These are phyloP conservation scores for Tyto alba DNA, from an alignment of 2,113 vertebrate species.

Conservation along the genomic window DNA sequence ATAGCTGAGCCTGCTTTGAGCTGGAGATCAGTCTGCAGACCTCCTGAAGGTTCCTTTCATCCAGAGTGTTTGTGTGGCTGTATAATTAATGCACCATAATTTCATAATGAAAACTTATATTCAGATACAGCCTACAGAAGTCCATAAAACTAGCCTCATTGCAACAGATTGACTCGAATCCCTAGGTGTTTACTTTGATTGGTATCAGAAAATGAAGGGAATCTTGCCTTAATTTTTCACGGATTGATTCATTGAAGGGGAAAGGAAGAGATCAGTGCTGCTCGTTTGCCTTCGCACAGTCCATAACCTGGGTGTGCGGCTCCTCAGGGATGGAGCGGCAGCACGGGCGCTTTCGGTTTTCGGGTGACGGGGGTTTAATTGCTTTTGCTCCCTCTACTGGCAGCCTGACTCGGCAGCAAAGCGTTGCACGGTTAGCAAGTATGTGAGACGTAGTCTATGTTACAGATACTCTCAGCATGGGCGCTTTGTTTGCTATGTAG, in stretches of 20 bases:
- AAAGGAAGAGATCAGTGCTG: background rate
- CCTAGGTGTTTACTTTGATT: background rate
- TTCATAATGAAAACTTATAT: background rate
- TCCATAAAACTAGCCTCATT: background rate
- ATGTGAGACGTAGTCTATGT: accelerated
- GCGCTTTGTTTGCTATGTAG: background rate
- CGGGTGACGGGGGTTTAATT: too few species aligned
- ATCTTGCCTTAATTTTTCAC: background rate
- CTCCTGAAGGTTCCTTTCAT: background rate
- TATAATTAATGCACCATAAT: background rate
- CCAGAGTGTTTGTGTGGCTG: background rate
- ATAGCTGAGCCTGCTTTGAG: background rate
- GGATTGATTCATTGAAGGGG: background rate
- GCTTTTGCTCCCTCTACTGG: background rate
- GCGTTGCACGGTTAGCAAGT: too few species aligned
- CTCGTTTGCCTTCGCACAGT: accelerated
- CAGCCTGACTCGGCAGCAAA: background rate
- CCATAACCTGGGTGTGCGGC: background rate
- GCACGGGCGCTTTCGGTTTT: background rate
- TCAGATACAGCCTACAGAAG: background rate
- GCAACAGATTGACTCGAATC: background rate
- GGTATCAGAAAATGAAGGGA: background rate
- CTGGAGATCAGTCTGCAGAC: background rate
- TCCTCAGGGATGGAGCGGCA: accelerated
- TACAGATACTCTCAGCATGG: background rate